Evolutionary conservation across 2,888 invertebrate species (phyloP).

Genomic region (Panorpa germanica): DNA sequence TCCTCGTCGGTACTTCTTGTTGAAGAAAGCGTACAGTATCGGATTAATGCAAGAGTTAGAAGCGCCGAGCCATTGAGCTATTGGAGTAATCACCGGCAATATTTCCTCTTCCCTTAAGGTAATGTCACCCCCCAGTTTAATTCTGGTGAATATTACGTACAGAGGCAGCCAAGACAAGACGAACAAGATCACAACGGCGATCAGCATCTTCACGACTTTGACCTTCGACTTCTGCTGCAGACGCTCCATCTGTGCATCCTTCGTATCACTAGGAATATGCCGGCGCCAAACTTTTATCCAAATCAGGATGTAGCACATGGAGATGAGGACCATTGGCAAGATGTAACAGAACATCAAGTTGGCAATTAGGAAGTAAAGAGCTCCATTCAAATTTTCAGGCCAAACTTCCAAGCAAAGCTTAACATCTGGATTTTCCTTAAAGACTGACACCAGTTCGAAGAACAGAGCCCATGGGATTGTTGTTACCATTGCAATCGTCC

Average conservation of each 20-base stretch:
- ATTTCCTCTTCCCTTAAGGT: slow-evolving; percentile 53
- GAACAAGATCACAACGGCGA: slow-evolving; percentile 83
- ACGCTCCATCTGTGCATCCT: slow-evolving; percentile 77
- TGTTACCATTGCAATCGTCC: slow-evolving; percentile 68
- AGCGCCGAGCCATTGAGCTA: slow-evolving; percentile 84
- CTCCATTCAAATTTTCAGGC: slow-evolving; percentile 66
- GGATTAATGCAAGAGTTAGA: slow-evolving; percentile 94
- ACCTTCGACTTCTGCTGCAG: slow-evolving; percentile 91
- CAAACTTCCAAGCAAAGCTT: slow-evolving; percentile 67
- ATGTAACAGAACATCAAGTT: slow-evolving; percentile 82
- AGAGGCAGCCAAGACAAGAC: slow-evolving; percentile 86
- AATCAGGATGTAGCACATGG: slow-evolving; percentile 80
- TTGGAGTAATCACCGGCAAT: slow-evolving; percentile 61
- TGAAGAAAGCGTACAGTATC: slow-evolving; percentile 85
- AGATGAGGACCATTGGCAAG: slow-evolving; percentile 76
- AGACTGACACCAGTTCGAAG: slow-evolving; percentile 62
- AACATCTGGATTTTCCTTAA: slow-evolving; percentile 54
- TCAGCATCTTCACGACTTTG: slow-evolving; percentile 87
- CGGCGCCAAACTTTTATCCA: slow-evolving; percentile 82
- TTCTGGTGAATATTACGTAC: slow-evolving; percentile 72
- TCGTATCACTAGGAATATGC: slow-evolving; percentile 77
- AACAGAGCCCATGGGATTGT: slow-evolving; percentile 84
- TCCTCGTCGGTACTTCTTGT: slow-evolving; percentile 80
- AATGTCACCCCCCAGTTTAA: slow-evolving; percentile 51
- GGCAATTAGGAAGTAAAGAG: slow-evolving; percentile 73